Evolutionary conservation across 2,797 vertebrate species (phyloP), one percentile per base, ranked within the genome.

Genomic region (Takifugu rubripes): DNA sequence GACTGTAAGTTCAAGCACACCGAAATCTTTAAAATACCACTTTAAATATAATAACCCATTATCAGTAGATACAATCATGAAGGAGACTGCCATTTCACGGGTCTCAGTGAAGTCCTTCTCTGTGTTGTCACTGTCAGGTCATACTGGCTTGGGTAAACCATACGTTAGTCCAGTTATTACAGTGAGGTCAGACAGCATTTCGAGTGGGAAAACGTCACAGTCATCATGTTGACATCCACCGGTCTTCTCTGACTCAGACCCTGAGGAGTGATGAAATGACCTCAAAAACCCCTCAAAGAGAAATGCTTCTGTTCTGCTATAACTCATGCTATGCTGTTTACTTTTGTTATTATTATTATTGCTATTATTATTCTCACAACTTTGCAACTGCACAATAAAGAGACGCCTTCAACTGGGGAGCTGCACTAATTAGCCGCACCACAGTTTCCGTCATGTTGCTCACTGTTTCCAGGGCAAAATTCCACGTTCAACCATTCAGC

Each of bases 171-270:
- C 70, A 60, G 76, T 71, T 79, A 86, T 85, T 86, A 87, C 61
- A 21, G 61, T 83, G 83, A 89, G 86, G 78, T 88, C 82, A 88
- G 77, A 68, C 84, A 74, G 83, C 76, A 83, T 78, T 87, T 84
- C 88, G 70, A 75, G 56, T 27, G 52, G 61, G 52, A 74, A 61
- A 81, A 58, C 70, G 57, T 85, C 78, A 79, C 66, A 64, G 78
- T 73, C 81, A 77, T 87, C 83, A 75, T 75, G 76, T 68, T 84
- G 81, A 86, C 81, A 84, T 68, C 66, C 61, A 44, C 66, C 42
- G 62, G 67, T 75, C 49, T 51, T 74, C 57, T 76, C 72, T 89
- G 86, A 89, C 75, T 90, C 89, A 88, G 86, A 84, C 2, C 10
- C 31, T 10, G 0, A 27, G 44, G 61, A 27, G 42, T 45, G 51